Evolutionary conservation across 1,140 invertebrate species (phyloP).

Genomic region (Sycophila sp.): DNA sequence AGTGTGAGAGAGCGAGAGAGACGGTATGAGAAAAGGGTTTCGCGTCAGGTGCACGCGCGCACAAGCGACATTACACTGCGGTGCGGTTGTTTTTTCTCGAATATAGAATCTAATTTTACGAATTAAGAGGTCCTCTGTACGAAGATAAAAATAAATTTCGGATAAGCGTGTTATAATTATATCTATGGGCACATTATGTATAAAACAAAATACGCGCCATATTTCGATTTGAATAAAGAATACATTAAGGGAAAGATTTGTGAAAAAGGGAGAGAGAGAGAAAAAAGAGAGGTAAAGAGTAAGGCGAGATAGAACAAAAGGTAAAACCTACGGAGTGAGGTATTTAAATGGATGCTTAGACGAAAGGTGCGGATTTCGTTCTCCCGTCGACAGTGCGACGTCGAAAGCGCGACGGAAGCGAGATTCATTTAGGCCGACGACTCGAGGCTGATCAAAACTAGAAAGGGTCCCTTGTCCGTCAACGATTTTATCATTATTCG

Average conservation of each 20-base stretch:
- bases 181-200: conserved; percentile 29
- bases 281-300: background rate
- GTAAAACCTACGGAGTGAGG: too few relatives aligned
- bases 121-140: conserved; percentile 9
- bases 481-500: conserved; percentile 32
- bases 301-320: too few relatives aligned
- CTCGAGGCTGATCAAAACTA: conserved; percentile 13
- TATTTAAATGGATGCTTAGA: too few relatives aligned
- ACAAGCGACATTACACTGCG: conserved; percentile 20
- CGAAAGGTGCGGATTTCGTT: conserved; percentile 30
- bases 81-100: conserved; percentile 26
- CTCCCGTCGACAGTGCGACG: conserved; percentile 19
- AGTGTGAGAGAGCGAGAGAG: background rate
- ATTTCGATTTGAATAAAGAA: conserved; percentile 24
- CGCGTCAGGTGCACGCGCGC: background rate
- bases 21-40: background rate
- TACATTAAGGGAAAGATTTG: background rate
- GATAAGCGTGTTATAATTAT: conserved; percentile 25
- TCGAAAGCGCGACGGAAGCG: conserved; percentile 26
- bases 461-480: conserved; percentile 23
- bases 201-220: conserved; percentile 15
- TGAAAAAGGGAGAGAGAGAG: background rate
- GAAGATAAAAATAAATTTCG: conserved; percentile 3
- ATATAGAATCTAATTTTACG: conserved; percentile 28
- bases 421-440: conserved; percentile 30